phyloP scores from a whole-genome alignment of 2,888 invertebrate genomes.

The Perizoma affinitatum region DNA sequence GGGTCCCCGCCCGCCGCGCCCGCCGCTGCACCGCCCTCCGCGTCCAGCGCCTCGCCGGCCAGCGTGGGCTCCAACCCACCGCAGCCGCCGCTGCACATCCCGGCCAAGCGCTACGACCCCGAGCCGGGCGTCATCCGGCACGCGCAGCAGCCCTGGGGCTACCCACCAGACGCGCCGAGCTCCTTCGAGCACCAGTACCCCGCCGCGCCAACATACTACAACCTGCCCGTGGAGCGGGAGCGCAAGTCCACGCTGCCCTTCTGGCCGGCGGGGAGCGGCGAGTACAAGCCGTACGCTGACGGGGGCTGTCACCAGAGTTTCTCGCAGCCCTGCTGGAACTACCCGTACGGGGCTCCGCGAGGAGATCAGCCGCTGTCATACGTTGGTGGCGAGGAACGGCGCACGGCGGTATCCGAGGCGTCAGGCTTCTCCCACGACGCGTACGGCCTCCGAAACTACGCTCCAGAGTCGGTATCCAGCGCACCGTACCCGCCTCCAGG shows the following conservation, averaged over 20 bases:
- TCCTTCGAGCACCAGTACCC: slow-evolving; percentile 88
- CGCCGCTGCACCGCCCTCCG: slow-evolving; percentile 86
- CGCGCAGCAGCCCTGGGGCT: slow-evolving; percentile 90
- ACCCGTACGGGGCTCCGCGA: slow-evolving; percentile 86
- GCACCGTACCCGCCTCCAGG: slow-evolving; percentile 92
- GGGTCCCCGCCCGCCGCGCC: slow-evolving; percentile 87
- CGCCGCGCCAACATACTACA: slow-evolving; percentile 89
- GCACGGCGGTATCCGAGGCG: slow-evolving; percentile 86
- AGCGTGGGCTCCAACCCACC: slow-evolving; percentile 88
- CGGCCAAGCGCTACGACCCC: slow-evolving; percentile 90
- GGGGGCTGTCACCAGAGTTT: slow-evolving; percentile 88
- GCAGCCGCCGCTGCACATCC: slow-evolving; percentile 93
- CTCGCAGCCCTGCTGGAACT: slow-evolving; percentile 90
- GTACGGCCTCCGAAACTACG: slow-evolving; percentile 90
- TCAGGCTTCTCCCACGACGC: slow-evolving; percentile 89
- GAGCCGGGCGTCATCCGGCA: slow-evolving; percentile 90
- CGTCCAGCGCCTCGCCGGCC: slow-evolving; percentile 83
- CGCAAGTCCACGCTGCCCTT: slow-evolving; percentile 87
- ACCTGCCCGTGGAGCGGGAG: slow-evolving; percentile 87
- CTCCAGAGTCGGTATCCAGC: slow-evolving; percentile 88
- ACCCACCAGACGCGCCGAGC: slow-evolving; percentile 87
- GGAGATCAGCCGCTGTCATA: slow-evolving; percentile 88
- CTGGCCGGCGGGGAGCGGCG: slow-evolving; percentile 87
- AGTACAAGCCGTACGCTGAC: slow-evolving; percentile 85
- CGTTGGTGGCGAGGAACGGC: slow-evolving; percentile 88